phyloP scores from a whole-genome alignment of 2,113 vertebrate genomes.

The Sminthopsis crassicaudata region DNA sequence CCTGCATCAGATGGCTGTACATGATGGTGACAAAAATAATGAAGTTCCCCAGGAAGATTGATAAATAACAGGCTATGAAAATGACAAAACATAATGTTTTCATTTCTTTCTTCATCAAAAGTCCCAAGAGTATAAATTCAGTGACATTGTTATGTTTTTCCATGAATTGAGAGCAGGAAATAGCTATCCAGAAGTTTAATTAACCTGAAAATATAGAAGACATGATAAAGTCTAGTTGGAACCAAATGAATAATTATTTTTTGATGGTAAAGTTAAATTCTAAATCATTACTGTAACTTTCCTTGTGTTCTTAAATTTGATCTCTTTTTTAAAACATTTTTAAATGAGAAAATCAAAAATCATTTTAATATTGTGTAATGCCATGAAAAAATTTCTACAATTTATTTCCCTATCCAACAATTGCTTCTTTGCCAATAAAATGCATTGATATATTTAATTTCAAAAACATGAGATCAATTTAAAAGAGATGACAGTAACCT shows the following conservation, averaged over 20 bases:
- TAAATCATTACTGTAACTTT: not conserved
- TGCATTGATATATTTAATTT: not conserved
- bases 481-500: not conserved
- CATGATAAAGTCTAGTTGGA: not conserved
- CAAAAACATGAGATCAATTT: not conserved
- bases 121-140: constrained; percentile 49
- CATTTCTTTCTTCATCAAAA: constrained; percentile 12
- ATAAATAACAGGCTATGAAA: constrained; percentile 56
- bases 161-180: not conserved
- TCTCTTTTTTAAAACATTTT: not conserved
- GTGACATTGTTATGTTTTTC: constrained; percentile 50
- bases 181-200: not conserved
- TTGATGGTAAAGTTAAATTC: not conserved
- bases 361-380: not conserved
- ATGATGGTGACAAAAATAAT: not conserved
- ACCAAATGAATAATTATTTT: not conserved
- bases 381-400: not conserved
- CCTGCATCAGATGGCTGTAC: not conserved
- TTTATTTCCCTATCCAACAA: not conserved
- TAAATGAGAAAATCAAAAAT: not conserved
- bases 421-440: not conserved
- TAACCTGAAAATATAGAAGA: constrained; percentile 18
- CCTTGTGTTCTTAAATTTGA: not conserved
- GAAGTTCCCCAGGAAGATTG: constrained; percentile 9
- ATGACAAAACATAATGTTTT: constrained; percentile 11